Evolutionary conservation across 2,888 invertebrate genomes (phyloP).

Genomic region (Andricus curvator): DNA sequence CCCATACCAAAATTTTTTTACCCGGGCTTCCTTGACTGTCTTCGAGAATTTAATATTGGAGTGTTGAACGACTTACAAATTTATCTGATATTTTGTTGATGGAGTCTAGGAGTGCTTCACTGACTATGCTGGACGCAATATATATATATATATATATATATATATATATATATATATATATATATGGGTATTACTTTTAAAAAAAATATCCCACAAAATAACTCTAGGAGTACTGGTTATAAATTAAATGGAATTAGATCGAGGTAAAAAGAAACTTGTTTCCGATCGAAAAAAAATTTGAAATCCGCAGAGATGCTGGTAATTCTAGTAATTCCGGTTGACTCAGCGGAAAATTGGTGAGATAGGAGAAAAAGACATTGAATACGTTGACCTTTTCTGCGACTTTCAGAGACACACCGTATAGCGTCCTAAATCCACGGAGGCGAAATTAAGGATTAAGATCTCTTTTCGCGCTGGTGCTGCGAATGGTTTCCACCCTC

Average conservation of each 20-base stretch:
- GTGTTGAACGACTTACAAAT: too few relatives aligned
- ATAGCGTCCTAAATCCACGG: constrained; percentile 34
- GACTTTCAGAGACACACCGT: constrained; percentile 27
- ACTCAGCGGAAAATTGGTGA: constrained; percentile 32
- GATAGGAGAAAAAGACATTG: constrained; percentile 27
- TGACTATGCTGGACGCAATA: too few relatives aligned
- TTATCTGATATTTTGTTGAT: too few relatives aligned
- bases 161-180: too few relatives aligned
- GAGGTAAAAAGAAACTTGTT: background rate
- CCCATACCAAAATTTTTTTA: too few relatives aligned
- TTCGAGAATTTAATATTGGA: too few relatives aligned
- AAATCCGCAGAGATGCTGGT: constrained; percentile 31
- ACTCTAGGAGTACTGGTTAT: too few relatives aligned
- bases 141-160: too few relatives aligned
- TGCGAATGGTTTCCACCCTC: constrained; percentile 16
- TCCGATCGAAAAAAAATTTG: constrained; percentile 16
- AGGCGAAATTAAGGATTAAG: constrained; percentile 39
- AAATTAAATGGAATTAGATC: background rate
- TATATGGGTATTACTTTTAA: too few relatives aligned
- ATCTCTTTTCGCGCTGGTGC: constrained; percentile 17
- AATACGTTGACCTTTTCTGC: constrained; percentile 37
- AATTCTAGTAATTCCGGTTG: constrained; percentile 29
- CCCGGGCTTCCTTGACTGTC: too few relatives aligned
- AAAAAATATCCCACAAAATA: too few relatives aligned
- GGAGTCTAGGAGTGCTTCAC: too few relatives aligned